Evolutionary conservation across 2,113 vertebrate species (phyloP).

Genomic region (Boleophthalmus pectinirostris): DNA sequence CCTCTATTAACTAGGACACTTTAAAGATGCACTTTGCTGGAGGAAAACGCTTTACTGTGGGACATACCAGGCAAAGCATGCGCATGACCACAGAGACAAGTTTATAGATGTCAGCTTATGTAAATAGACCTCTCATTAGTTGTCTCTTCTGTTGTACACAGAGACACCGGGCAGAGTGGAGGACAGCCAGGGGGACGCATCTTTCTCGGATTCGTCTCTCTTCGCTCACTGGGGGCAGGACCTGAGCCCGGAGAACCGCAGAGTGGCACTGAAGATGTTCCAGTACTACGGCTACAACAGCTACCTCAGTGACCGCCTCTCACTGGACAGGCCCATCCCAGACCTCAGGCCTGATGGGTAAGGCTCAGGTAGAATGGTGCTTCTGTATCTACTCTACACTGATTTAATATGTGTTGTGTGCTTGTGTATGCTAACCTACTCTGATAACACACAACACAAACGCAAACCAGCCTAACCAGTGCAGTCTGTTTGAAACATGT

Average conservation of each 20-base stretch:
- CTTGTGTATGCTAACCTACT: background rate
- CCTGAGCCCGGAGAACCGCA: conserved; percentile 85
- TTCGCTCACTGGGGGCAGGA: conserved; percentile 97
- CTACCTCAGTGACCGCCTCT: conserved; percentile 95
- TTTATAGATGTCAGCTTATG: background rate
- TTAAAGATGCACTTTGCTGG: background rate
- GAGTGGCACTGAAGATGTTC: conserved; percentile 91
- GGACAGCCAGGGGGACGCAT: conserved; percentile 77
- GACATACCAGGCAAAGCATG: too few species aligned
- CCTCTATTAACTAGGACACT: background rate
- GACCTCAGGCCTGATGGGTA: conserved; percentile 94
- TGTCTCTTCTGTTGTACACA: conserved; percentile 67
- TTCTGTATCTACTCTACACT: background rate
- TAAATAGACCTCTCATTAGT: conserved; percentile 43
- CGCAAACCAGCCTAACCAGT: background rate
- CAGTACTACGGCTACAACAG: conserved; percentile 98
- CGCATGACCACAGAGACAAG: too few species aligned
- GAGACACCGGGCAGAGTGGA: conserved; percentile 87
- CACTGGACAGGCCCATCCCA: conserved; percentile 86
- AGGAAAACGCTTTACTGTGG: background rate
- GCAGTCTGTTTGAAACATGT: too few species aligned
- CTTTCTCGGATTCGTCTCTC: conserved; percentile 91
- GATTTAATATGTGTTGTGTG: background rate
- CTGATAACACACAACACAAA: background rate
- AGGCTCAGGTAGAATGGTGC: conserved; percentile 44